A percentile compares a stretch with the other conserved stretches of the same genome.
phyloP scores from a whole-genome alignment of 2,797 vertebrate genomes.

The Scolopax rusticola region DNA sequence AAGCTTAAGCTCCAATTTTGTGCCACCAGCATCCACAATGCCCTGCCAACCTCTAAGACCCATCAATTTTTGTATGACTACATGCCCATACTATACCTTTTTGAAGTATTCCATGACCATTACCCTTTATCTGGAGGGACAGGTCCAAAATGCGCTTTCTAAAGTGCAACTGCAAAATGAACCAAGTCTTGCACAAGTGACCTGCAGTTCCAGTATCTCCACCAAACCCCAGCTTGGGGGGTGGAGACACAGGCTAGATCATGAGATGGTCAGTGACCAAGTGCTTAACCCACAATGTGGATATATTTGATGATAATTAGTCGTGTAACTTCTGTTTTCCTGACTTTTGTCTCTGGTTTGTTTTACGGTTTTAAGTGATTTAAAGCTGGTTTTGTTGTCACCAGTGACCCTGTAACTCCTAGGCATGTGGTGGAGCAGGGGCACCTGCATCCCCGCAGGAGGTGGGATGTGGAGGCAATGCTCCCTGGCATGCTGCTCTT shows the following conservation, averaged over 20 bases:
- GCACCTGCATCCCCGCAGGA: background rate
- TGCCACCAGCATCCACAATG: background rate
- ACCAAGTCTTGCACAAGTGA: background rate
- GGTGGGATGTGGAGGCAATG: background rate
- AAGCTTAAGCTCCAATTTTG: background rate
- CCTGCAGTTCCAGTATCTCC: background rate
- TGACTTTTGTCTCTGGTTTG: background rate
- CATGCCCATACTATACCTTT: rapidly evolving
- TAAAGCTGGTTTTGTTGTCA: background rate
- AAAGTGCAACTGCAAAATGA: background rate
- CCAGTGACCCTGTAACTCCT: background rate
- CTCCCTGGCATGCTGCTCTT: background rate
- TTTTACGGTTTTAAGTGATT: background rate
- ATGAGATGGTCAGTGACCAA: background rate
- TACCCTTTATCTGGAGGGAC: background rate
- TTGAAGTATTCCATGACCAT: background rate
- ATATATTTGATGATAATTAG: background rate
- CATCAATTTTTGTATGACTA: background rate
- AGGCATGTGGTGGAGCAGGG: background rate
- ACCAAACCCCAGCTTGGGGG: background rate
- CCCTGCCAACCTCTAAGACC: background rate
- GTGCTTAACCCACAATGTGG: background rate
- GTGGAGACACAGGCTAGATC: background rate
- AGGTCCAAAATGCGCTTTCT: background rate
- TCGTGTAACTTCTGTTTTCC: background rate